Conservation (phyloP, 2,797 vertebrate genomes). For the Microchirus variegatus region DNA sequence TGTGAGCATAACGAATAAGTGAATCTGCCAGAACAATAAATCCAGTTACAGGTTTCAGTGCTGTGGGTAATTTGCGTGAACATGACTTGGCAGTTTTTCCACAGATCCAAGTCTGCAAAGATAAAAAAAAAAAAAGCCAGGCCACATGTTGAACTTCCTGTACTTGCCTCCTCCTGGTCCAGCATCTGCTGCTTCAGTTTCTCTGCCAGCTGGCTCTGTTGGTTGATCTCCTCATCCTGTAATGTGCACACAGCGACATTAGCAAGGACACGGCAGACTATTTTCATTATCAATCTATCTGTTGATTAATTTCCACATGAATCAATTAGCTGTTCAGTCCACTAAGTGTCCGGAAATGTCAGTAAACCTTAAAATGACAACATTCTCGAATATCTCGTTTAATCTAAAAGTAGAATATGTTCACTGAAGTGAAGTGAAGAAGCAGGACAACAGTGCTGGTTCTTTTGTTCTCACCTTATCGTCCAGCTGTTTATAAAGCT, state of each 20-base stretch:
- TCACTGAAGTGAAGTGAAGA: no score
- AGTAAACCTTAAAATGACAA: no score
- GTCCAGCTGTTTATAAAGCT: constrained; percentile 95
- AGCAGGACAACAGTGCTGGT: no score
- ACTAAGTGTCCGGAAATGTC: no score
- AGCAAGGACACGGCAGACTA: neutral
- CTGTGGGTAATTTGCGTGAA: no score
- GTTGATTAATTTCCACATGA: no score
- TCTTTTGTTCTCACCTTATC: constrained; percentile 85
- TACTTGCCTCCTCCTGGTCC: constrained; percentile 94
- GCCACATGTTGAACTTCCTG: constrained; percentile 8
- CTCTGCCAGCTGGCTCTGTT: constrained; percentile 96
- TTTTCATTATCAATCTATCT: no score
- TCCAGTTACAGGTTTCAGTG: no score
- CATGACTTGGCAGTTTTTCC: neutral
- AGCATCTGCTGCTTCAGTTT: constrained; percentile 98
- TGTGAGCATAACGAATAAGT: no score
- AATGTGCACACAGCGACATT: constrained; percentile 1
- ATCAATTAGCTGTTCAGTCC: no score
- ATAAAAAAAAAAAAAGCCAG: neutral
- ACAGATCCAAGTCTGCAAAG: neutral
- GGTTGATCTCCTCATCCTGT: constrained; percentile 98
- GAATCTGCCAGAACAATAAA: neutral
- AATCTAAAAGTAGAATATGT: no score
- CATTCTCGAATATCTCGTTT: no score